phyloP scores from a whole-genome alignment of 64 coral and sea anemone genomes.

The Pachyseris speciosa region DNA sequence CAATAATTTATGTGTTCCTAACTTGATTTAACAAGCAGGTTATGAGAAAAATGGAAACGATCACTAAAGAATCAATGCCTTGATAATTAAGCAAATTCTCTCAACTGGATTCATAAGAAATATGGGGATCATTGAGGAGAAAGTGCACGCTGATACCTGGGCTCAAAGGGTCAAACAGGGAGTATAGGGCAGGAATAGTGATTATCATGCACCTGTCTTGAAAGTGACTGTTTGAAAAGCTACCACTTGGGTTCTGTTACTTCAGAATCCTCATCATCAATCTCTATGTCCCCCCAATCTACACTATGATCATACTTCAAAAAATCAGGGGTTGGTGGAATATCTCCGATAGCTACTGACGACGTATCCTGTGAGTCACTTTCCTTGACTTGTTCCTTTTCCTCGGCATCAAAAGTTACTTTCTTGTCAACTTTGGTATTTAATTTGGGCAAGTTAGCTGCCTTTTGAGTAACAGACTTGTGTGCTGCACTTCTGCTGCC shows the following conservation, averaged over 20 bases:
- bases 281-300: constrained; percentile 2
- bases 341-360: background rate
- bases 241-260: background rate
- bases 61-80: too few relatives aligned
- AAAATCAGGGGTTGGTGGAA: constrained; percentile 28
- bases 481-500: background rate
- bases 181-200: too few relatives aligned
- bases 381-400: background rate
- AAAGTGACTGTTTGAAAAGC: too few relatives aligned
- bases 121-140: too few relatives aligned
- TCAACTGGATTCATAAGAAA: too few relatives aligned
- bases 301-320: background rate
- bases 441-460: background rate
- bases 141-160: too few relatives aligned
- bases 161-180: too few relatives aligned
- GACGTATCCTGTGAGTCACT: background rate
- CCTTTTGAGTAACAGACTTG: background rate
- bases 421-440: background rate
- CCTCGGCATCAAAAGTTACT: constrained; percentile 5
- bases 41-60: too few relatives aligned
- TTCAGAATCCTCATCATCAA: background rate
- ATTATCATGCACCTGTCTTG: too few relatives aligned
- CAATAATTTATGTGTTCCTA: too few relatives aligned
- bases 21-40: too few relatives aligned
- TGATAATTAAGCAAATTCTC: too few relatives aligned